Percentiles rank a stretch among this genome's conserved stretches.
Conservation (phyloP, 2,888 invertebrate species). For the Oconnorella tubifera region DNA sequence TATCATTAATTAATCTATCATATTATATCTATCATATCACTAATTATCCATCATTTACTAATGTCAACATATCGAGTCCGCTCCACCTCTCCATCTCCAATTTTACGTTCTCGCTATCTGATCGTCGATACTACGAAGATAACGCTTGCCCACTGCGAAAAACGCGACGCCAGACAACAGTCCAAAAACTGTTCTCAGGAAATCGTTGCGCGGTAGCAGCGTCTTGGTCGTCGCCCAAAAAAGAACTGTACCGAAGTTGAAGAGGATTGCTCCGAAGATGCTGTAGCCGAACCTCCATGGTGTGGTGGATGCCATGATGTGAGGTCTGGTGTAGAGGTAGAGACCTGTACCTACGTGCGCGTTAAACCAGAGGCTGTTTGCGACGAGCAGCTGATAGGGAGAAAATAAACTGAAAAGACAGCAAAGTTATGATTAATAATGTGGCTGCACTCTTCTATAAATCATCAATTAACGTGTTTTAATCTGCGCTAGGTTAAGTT, state of each 20-base stretch:
- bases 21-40: too few species aligned
- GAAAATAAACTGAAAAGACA: slow-evolving; percentile 53
- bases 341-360: slow-evolving; percentile 78
- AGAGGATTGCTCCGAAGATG: slow-evolving; percentile 62
- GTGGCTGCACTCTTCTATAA: too few species aligned
- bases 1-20: too few species aligned
- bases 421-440: too few species aligned
- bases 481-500: too few species aligned
- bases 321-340: slow-evolving; percentile 77
- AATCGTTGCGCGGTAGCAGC: slow-evolving; percentile 69
- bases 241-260: slow-evolving; percentile 84
- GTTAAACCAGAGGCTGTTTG: slow-evolving; percentile 73
- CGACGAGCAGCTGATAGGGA: slow-evolving; percentile 45
- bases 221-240: slow-evolving; percentile 82
- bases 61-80: too few species aligned
- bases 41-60: too few species aligned
- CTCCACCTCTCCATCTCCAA: too few species aligned
- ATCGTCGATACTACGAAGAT: slow-evolving; percentile 65
- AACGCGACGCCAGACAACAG: slow-evolving; percentile 69
- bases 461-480: too few species aligned
- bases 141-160: slow-evolving; percentile 65
- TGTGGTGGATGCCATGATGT: slow-evolving; percentile 67
- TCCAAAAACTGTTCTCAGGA: slow-evolving; percentile 68
- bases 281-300: slow-evolving; percentile 64
- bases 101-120: neutral